Conservation (phyloP, 1,140 invertebrate genomes). For the Charaxes varanes region DNA sequence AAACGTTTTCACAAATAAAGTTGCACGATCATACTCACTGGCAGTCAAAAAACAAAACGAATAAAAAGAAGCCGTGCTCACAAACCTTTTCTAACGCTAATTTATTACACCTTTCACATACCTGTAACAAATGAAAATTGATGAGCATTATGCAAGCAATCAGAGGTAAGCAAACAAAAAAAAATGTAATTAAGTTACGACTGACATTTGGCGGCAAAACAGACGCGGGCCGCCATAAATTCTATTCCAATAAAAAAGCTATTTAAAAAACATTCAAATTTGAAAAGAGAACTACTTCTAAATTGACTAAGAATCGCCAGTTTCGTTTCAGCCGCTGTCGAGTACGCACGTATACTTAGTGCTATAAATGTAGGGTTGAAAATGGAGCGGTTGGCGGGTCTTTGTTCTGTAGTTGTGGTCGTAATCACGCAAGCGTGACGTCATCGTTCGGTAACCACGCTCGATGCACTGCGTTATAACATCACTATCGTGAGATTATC, state of each 20-base stretch:
- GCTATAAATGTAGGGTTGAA: slow-evolving; percentile 13
- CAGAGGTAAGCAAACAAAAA: slow-evolving; percentile 27
- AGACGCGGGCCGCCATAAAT: slow-evolving; percentile 53
- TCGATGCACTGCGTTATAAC: slow-evolving; percentile 52
- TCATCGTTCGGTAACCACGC: slow-evolving; percentile 62
- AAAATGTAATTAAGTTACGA: slow-evolving; percentile 41
- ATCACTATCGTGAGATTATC: slow-evolving; percentile 58
- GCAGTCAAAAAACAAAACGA: too few relatives aligned
- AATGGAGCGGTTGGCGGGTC: slow-evolving; percentile 24
- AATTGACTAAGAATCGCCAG: slow-evolving; percentile 34
- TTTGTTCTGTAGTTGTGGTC: slow-evolving; percentile 27
- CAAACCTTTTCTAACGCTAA: slow-evolving; percentile 16
- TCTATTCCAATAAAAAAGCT: slow-evolving; percentile 67
- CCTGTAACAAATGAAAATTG: slow-evolving; percentile 41
- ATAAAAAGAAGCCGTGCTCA: too few relatives aligned
- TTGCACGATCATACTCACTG: too few relatives aligned
- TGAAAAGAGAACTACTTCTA: slow-evolving; percentile 48
- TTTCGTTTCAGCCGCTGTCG: slow-evolving; percentile 20
- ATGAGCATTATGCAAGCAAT: slow-evolving; percentile 26
- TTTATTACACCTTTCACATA: slow-evolving; percentile 21
- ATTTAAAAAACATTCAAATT: slow-evolving; percentile 68
- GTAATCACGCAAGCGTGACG: slow-evolving; percentile 53
- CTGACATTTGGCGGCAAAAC: slow-evolving; percentile 57
- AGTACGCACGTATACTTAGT: slow-evolving; percentile 20
- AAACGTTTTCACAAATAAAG: too few relatives aligned